These are phyloP conservation scores for Lycodopsis pacificus DNA, from an alignment of 2,797 vertebrate species.

Conservation along the genomic window DNA sequence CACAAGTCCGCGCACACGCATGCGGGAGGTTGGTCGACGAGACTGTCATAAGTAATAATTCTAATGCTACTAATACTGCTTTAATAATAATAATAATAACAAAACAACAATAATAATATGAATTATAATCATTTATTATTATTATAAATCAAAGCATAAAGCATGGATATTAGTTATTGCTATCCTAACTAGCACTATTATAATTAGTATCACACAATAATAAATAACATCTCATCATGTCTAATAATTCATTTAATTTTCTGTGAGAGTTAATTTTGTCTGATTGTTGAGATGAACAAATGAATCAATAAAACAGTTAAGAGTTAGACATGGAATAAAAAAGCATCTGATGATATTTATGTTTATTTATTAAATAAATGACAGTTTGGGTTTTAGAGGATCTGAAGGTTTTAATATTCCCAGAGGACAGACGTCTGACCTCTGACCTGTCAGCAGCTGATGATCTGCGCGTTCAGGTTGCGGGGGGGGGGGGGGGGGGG, in stretches of 20 bases:
- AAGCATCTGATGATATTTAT: not conserved
- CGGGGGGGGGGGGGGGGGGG: no score
- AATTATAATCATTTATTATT: not conserved
- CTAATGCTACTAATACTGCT: not conserved
- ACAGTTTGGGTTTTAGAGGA: not conserved
- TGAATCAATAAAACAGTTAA: slow-evolving; percentile 5
- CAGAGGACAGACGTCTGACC: not conserved
- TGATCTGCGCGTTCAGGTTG: not conserved
- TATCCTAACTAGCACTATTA: not conserved
- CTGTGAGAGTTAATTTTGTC: slow-evolving; percentile 7
- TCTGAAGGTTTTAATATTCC: not conserved
- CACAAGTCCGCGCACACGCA: not conserved
- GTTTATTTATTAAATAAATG: not conserved
- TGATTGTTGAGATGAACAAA: not conserved
- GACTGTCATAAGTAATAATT: not conserved
- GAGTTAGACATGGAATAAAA: no score
- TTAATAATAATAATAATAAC: not conserved
- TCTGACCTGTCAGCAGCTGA: not conserved
- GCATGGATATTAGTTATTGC: not conserved
- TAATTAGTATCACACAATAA: not conserved
- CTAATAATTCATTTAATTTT: not conserved
- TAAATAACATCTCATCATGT: not conserved
- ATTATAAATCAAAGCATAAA: not conserved
- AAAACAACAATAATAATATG: not conserved
- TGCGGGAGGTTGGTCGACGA: no score